Evolutionary conservation across 2,797 vertebrate genomes (phyloP).

Genomic region (Acanthiza pusilla): DNA sequence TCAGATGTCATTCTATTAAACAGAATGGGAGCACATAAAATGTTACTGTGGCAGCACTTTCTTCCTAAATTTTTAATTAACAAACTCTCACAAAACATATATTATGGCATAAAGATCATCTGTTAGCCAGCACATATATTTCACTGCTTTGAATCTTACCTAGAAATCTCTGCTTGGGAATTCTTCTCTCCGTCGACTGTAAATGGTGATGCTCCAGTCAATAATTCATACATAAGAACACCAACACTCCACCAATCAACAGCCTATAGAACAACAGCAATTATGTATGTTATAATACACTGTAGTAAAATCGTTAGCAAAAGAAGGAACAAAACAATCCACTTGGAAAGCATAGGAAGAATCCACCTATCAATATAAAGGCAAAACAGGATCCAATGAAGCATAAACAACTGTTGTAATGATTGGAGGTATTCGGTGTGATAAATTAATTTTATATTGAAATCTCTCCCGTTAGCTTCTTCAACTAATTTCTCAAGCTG

Average conservation of each 20-base stretch:
- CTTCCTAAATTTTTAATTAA: neutral
- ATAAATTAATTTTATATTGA: neutral
- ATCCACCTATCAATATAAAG: neutral
- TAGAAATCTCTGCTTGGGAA: conserved; percentile 95
- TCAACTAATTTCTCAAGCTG: neutral
- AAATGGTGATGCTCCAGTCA: conserved; percentile 97
- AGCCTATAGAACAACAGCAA: conserved; percentile 77
- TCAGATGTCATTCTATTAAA: neutral
- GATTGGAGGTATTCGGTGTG: neutral
- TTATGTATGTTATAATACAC: neutral
- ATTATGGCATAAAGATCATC: neutral
- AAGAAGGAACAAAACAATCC: neutral
- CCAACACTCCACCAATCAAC: conserved; percentile 99
- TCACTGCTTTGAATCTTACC: conserved; percentile 74
- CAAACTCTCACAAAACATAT: neutral
- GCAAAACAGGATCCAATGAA: neutral
- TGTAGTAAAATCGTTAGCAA: neutral
- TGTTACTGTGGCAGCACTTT: neutral
- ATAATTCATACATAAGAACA: conserved; percentile 95
- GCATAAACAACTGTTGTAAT: neutral
- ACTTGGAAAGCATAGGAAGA: neutral
- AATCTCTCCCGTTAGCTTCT: neutral
- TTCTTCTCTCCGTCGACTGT: conserved; percentile 97
- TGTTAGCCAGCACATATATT: neutral
- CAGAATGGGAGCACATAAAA: neutral